Evolutionary conservation across 1,140 invertebrate genomes (phyloP).

Genomic region (Lepidurus couesii): DNA sequence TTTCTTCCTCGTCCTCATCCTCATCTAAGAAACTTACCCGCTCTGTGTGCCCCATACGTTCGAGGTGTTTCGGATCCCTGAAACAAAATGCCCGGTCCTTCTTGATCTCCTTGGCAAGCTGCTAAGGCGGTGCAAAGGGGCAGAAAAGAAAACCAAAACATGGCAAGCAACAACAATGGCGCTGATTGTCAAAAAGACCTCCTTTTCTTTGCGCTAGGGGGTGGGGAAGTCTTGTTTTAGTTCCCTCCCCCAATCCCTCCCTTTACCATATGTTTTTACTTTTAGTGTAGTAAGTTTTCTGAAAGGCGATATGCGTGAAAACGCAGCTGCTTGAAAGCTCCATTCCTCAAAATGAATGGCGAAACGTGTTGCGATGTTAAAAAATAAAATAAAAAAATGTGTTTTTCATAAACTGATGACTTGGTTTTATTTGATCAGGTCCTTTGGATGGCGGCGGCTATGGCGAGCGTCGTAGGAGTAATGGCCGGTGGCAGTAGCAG

Average conservation of each 20-base stretch:
- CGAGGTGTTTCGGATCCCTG: constrained; percentile 7
- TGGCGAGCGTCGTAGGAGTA: background rate
- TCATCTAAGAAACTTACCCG: background rate
- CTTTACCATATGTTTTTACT: background rate
- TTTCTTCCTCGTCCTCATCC: constrained; percentile 14
- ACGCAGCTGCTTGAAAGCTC: background rate
- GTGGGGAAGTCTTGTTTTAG: background rate
- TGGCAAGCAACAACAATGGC: constrained; percentile 7
- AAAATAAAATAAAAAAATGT: background rate
- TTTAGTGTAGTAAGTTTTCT: background rate
- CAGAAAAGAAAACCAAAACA: background rate
- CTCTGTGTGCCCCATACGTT: background rate
- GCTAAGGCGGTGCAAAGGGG: background rate
- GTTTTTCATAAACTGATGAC: background rate
- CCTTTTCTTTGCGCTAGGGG: background rate
- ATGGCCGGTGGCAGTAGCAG: background rate
- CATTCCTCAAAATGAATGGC: background rate
- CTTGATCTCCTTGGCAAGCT: constrained; percentile 18
- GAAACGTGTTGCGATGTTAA: background rate
- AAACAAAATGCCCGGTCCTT: constrained; percentile 15
- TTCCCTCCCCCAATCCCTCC: background rate
- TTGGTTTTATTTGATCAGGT: background rate
- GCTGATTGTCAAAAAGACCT: background rate
- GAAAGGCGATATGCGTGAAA: constrained; percentile 7
- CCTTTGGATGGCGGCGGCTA: constrained; percentile 4